Evolutionary conservation across 2,113 vertebrate genomes (phyloP).

Genomic region (Corythornis madagascariensis): DNA sequence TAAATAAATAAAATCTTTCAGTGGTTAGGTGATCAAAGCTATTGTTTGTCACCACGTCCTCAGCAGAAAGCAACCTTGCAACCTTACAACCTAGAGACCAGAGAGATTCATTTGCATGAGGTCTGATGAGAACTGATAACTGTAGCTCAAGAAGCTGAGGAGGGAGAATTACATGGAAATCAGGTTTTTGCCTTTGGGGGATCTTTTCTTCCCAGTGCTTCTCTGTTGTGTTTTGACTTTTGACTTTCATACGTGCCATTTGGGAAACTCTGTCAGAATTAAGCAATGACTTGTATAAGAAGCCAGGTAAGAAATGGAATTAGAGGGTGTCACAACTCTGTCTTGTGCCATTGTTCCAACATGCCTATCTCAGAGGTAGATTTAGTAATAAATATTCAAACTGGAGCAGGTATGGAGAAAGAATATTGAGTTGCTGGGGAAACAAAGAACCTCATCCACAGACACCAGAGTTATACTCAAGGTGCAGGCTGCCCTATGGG

Average conservation of each 20-base stretch:
- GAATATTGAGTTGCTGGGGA: background rate
- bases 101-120: background rate
- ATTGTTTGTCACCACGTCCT: background rate
- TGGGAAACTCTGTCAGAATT: background rate
- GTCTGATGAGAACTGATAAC: conserved; percentile 16
- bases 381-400: background rate
- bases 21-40: conserved; percentile 64
- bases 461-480: background rate
- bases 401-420: background rate
- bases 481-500: background rate
- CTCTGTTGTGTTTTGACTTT: background rate
- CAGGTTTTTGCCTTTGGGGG: background rate
- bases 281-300: background rate
- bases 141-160: background rate
- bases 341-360: background rate
- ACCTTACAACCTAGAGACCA: background rate
- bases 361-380: background rate
- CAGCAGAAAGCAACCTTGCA: conserved; percentile 24
- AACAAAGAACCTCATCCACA: background rate
- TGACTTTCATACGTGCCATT: background rate
- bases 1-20: conserved; percentile 14
- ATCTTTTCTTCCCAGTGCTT: background rate
- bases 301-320: background rate
- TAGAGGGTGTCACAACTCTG: background rate
- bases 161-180: background rate